phyloP scores from a whole-genome alignment of 2,113 vertebrate genomes.

The Eira barbara region DNA sequence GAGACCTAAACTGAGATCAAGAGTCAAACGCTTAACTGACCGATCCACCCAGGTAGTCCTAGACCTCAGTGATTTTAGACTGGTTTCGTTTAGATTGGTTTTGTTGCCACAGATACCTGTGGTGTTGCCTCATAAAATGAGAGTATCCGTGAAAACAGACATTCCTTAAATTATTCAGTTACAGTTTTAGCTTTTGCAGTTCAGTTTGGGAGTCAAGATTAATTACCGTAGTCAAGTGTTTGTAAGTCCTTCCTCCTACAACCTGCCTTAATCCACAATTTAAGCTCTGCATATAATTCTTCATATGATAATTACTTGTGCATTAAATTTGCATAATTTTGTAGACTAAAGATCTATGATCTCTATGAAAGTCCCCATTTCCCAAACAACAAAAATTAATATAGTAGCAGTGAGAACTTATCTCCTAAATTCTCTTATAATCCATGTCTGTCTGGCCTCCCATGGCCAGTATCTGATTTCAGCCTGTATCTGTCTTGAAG shows the following conservation, averaged over 20 bases:
- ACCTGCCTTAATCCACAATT: conserved; percentile 16
- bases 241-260: conserved; percentile 20
- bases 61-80: not conserved
- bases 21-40: not conserved
- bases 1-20: not conserved
- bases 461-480: not conserved
- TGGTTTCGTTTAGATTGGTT: not conserved
- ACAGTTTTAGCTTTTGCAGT: conserved; percentile 50
- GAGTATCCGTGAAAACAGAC: not conserved
- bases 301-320: conserved; percentile 34
- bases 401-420: not conserved
- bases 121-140: not conserved
- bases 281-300: conserved; percentile 50
- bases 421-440: not conserved
- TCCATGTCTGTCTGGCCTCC: not conserved
- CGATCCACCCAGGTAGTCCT: not conserved
- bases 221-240: not conserved
- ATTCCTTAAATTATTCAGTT: conserved; percentile 52
- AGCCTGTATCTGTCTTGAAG: not conserved
- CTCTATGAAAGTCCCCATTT: not conserved
- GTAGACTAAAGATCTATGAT: not conserved
- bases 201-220: conserved; percentile 46
- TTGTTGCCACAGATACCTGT: not conserved
- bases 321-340: conserved; percentile 23
- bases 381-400: not conserved